phyloP scores from a whole-genome alignment of 92 coral and sea anemone species.

The Bergia sp. region DNA sequence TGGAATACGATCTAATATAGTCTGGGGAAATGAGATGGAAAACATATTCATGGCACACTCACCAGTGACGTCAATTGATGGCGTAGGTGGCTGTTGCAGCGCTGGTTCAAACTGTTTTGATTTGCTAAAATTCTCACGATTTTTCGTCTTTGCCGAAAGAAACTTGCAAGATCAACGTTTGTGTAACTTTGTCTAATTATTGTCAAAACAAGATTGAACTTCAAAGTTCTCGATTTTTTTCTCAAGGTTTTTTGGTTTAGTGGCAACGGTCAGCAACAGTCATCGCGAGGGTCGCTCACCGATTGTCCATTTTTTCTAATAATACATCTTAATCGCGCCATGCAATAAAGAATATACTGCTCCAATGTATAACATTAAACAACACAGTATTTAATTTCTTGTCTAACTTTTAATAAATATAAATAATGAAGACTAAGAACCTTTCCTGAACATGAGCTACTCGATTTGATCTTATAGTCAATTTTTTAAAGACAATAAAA shows the following conservation, averaged over 20 bases:
- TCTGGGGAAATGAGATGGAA: background rate
- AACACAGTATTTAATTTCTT: background rate
- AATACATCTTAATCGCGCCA: background rate
- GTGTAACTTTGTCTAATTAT: background rate
- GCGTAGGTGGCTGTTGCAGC: background rate
- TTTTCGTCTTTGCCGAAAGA: background rate
- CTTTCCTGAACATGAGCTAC: background rate
- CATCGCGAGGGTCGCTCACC: background rate
- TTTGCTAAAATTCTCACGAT: background rate
- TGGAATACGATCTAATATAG: background rate
- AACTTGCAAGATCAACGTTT: background rate
- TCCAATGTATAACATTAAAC: background rate
- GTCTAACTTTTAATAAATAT: background rate
- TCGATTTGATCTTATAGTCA: background rate
- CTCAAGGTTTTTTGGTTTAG: background rate
- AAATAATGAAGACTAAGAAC: too few relatives aligned
- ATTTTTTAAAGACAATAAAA: too few relatives aligned
- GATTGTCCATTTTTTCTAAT: slow-evolving; percentile 6
- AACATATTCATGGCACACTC: slow-evolving; percentile 7
- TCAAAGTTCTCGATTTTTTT: background rate
- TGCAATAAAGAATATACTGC: background rate
- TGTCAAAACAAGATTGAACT: background rate
- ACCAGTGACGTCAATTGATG: background rate
- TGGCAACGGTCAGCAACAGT: background rate
- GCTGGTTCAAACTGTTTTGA: background rate